Conservation (phyloP, 64 coral and sea anemone genomes). For the Porites australiensis region DNA sequence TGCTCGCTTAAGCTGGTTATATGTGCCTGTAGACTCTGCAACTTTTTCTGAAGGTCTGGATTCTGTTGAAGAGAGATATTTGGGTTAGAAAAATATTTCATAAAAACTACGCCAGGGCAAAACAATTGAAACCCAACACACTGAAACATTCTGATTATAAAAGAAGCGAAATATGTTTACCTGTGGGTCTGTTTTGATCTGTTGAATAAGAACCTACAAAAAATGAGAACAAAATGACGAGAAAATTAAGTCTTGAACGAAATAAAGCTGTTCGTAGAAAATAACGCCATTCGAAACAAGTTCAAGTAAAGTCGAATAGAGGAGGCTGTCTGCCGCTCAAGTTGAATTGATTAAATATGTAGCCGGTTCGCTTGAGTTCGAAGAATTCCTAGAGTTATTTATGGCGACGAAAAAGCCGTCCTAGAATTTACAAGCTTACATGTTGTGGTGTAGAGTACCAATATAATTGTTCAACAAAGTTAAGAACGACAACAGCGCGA, state of each 20-base stretch:
- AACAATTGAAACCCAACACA: constrained; percentile 44
- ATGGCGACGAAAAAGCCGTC: background rate
- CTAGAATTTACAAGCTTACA: background rate
- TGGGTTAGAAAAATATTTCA: constrained; percentile 52
- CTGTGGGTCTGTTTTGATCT: constrained; percentile 91
- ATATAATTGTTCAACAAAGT: background rate
- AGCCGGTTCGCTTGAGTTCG: constrained; percentile 25
- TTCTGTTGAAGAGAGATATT: constrained; percentile 84
- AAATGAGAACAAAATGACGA: constrained; percentile 46
- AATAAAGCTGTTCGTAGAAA: background rate
- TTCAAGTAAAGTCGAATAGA: constrained; percentile 34
- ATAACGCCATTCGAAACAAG: constrained; percentile 17
- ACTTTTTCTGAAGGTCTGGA: constrained; percentile 90
- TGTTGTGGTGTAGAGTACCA: background rate
- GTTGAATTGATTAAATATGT: constrained; percentile 70
- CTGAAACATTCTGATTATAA: constrained; percentile 62
- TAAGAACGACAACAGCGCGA: background rate
- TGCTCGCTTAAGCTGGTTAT: constrained; percentile 91
- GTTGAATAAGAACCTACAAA: constrained; percentile 84
- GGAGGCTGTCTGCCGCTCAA: constrained; percentile 11
- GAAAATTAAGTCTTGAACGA: constrained; percentile 41
- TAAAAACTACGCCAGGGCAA: constrained; percentile 71
- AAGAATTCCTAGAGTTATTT: constrained; percentile 30
- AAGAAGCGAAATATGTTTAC: constrained; percentile 75
- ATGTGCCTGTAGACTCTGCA: constrained; percentile 83